These are phyloP conservation scores for Silurus aristotelis DNA, from an alignment of 2,797 vertebrate genomes.

Conservation along the genomic window DNA sequence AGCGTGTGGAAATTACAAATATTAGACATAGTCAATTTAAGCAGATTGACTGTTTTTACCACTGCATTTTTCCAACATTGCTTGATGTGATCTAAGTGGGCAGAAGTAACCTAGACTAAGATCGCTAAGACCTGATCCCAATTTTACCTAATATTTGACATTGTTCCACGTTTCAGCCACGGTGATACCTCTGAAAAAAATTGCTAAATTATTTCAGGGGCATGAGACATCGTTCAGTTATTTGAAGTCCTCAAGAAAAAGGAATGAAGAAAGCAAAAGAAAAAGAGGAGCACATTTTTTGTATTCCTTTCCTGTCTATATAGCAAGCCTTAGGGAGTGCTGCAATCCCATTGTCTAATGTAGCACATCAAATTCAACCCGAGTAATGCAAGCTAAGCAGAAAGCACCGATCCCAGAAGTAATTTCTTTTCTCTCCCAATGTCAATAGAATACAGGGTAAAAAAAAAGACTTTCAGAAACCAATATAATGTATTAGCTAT, in stretches of 20 bases:
- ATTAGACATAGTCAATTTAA: background rate
- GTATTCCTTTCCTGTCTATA: conserved; percentile 49
- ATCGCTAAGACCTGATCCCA: background rate
- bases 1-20: background rate
- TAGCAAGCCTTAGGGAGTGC: conserved; percentile 43
- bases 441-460: conserved; percentile 43
- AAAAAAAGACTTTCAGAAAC: conserved; percentile 37
- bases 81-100: background rate
- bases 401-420: conserved; percentile 60
- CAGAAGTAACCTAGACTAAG: background rate
- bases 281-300: conserved; percentile 17
- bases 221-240: conserved; percentile 30
- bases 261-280: conserved; percentile 19
- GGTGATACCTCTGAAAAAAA: conserved; percentile 18
- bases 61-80: background rate
- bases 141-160: background rate
- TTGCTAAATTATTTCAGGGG: conserved; percentile 17
- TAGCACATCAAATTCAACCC: conserved; percentile 60
- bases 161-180: background rate
- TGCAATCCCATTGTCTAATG: conserved; percentile 58
- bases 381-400: conserved; percentile 63
- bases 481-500: conserved; percentile 34
- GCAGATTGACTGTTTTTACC: background rate
- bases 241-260: conserved; percentile 17
- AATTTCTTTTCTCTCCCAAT: conserved; percentile 55